Evolutionary conservation across 2,113 vertebrate genomes (phyloP).

Genomic region (Marcusenius ussheri): DNA sequence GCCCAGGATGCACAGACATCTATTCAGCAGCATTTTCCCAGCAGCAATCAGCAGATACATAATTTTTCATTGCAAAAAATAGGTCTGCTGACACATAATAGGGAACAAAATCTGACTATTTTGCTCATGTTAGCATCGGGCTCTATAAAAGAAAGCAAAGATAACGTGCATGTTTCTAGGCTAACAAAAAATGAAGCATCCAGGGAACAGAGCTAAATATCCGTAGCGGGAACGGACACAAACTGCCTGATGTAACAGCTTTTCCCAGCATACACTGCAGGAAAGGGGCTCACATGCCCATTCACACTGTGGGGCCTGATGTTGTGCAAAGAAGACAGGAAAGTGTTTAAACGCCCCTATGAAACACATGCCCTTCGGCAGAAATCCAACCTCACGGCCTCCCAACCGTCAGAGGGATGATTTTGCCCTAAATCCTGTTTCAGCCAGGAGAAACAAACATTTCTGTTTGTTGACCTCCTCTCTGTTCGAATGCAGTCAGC

Average conservation of each 20-base stretch:
- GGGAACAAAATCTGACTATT: background rate
- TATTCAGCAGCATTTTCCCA: background rate
- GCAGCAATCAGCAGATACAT: background rate
- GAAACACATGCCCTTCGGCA: background rate
- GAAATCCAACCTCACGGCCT: background rate
- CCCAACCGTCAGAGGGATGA: background rate
- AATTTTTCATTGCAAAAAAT: background rate
- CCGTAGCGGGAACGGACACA: constrained; percentile 6
- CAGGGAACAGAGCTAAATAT: background rate
- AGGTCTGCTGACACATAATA: background rate
- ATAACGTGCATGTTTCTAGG: background rate
- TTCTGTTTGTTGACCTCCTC: background rate
- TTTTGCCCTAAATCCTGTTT: background rate
- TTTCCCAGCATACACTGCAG: constrained; percentile 1
- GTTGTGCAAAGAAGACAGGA: background rate
- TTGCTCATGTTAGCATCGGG: background rate
- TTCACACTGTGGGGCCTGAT: constrained; percentile 1
- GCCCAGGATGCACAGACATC: background rate
- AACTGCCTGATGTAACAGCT: constrained; percentile 3
- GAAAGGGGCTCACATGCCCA: background rate
- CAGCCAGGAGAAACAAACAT: background rate
- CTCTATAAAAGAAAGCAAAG: background rate
- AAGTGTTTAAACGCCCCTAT: background rate
- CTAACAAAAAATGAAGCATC: background rate
- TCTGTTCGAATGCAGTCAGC: background rate